Base-by-base conservation (phyloP, 2,797 vertebrate genomes). In the Tiaroga cobitis region DNA sequence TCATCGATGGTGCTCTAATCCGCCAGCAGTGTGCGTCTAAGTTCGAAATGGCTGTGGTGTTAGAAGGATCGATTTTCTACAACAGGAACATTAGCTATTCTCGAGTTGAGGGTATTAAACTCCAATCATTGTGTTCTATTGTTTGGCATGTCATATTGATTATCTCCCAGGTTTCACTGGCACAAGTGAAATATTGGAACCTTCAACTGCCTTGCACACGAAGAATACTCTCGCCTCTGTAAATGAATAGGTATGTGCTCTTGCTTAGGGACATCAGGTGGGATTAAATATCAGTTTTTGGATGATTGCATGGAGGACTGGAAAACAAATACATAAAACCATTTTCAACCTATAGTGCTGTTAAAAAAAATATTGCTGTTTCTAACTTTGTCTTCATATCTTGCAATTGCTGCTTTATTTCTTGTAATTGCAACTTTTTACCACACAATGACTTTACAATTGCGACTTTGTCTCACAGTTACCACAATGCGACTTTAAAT, bases 131-230 rank as follows among this genome's bases (percentile, higher is more conserved):
- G 94, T 93, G 93, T 95, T 95, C 93, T 93, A 92, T 92, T 90
- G 82, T 95, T 96, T 95, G 89, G 90, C 91, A 89, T 92, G 93
- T 94, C 84, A 1, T 96, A 96, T 96, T 93, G 96, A 97, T 96
- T 96, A 93, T 93, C 91, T 96, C 93, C 93, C 88, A 59, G 85
- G 92, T 95, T 97, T 95, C 94, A 94, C 91, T 89, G 89, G 90
- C 69, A 79, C 88, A 91, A 92, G 92, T 88, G 90, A 96, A 95
- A 94, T 93, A 88, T 92, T 94, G 91, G 89, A 88, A 92, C 92
- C 94, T 74, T 93, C 93, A 91, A 92, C 93, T 92, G 91, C 82
- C 91, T 90, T 89, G 88, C 91, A 91, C 90, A 89, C 87, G 86
- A 91, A 91, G 84, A 92, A 90, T 77, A 76, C 84, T 88, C 91